A percentile compares a stretch with the other conserved stretches of the same genome.
Conservation (phyloP, 1,140 invertebrate species). For the Brachystomella parvula region DNA sequence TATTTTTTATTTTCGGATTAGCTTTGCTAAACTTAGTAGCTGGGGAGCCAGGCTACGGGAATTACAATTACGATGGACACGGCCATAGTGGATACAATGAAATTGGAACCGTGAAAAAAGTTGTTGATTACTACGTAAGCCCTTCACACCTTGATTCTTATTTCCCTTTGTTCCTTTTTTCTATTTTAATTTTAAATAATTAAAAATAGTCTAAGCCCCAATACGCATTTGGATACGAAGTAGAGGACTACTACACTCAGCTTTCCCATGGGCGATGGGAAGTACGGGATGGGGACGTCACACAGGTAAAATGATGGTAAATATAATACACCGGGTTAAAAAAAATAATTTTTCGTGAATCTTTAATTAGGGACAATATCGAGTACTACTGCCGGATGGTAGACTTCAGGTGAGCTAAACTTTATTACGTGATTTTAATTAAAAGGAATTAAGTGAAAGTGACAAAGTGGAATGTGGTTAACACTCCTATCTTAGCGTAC, state of each 20-base stretch:
- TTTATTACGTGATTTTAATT: too few relatives aligned
- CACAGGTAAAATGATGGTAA: slow-evolving; percentile 18
- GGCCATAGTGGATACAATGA: slow-evolving; percentile 12
- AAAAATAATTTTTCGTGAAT: neutral
- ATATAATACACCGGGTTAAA: neutral
- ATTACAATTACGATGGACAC: slow-evolving; percentile 16
- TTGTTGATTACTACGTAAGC: slow-evolving; percentile 34
- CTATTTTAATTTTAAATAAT: too few relatives aligned
- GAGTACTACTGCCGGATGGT: slow-evolving; percentile 33
- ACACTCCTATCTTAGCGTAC: too few relatives aligned
- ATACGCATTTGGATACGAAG: slow-evolving; percentile 38
- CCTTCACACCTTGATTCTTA: slow-evolving; percentile 4
- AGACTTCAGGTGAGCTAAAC: slow-evolving; percentile 20
- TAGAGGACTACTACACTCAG: slow-evolving; percentile 38
- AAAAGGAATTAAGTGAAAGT: too few relatives aligned
- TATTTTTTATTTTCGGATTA: neutral
- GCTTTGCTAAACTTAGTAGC: neutral
- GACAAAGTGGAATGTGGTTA: too few relatives aligned
- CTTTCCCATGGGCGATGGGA: slow-evolving; percentile 38
- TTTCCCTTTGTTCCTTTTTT: neutral
- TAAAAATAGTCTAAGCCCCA: slow-evolving; percentile 33
- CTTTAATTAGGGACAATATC: slow-evolving; percentile 24
- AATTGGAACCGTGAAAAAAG: slow-evolving; percentile 21
- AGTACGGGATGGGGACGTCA: slow-evolving; percentile 34
- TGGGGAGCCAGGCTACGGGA: slow-evolving; percentile 16